Evolutionary conservation across 2,888 invertebrate genomes (phyloP), one percentile per base, ranked within the genome.

Genomic region (Caenorhabditis sulstoni): DNA sequence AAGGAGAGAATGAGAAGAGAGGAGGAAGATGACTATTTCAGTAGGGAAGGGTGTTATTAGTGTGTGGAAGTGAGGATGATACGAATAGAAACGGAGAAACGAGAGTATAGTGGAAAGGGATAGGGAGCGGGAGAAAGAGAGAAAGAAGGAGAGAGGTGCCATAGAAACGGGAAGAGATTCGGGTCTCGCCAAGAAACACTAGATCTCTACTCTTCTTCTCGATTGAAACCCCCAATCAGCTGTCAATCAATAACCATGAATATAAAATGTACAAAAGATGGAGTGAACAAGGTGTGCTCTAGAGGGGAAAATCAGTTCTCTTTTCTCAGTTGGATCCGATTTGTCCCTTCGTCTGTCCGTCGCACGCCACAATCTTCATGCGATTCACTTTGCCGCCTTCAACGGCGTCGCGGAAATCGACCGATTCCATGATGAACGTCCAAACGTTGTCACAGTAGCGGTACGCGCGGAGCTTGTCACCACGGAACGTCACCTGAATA

Each of bases 371-470:
- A 91, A 97, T 96, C 93, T 97, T 97, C n/a, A 97, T 95, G 92
- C 95, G 95, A 90, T 96, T 14, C 4, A 80, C 79, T 9, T 55
- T 47, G 4, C 66, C 58, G 9, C 67, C 59, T n/a, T 83, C 80
- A 35, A 84, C 55, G 0, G 73, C 59, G 35, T 83, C 83, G 3
- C 96, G 93, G 90, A 98, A 97, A 91, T 98, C 97, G 9, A 97
- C 97, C 92, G 97, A 95, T 90, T 96, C 96, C 87, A 99, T 93
- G 93, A 99, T 96, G 90, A 99, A 96, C 7, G 99, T 99, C 99
- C 99, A 99, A 1, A 99, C 99, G 92, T 99, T 99, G 93, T 99
- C 99, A 93, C 99, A 99, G 92, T 99, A 99, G 90, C 99, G 92
- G 91, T 94, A 93, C 93, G 93, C 93, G 87, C 93, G 93, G 81